phyloP scores from a whole-genome alignment of 2,113 vertebrate genomes.

The Eupsittula cactorum region DNA sequence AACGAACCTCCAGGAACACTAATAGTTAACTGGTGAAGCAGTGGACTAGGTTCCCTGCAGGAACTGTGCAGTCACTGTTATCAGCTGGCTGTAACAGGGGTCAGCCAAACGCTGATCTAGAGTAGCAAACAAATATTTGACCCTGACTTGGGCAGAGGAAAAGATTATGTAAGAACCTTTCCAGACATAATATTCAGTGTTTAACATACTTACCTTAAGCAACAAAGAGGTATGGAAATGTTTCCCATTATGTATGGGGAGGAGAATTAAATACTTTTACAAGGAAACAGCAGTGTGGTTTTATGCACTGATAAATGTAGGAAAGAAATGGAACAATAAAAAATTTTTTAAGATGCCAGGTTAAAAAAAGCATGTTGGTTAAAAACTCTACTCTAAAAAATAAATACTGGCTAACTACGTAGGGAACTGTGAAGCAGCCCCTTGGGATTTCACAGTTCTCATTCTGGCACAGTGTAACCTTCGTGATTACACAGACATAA shows the following conservation, averaged over 20 bases:
- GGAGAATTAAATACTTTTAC: neutral
- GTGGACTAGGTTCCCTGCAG: neutral
- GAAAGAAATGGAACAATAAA: neutral
- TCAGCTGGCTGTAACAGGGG: neutral
- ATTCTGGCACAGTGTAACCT: neutral
- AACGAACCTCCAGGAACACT: neutral
- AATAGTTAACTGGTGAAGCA: constrained; percentile 14
- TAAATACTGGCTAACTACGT: neutral
- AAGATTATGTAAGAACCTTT: constrained; percentile 24
- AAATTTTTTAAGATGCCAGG: neutral
- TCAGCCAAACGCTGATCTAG: neutral
- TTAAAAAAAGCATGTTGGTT: neutral
- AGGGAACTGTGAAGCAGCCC: neutral
- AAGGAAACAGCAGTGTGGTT: neutral
- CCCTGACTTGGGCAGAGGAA: neutral
- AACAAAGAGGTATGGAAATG: neutral
- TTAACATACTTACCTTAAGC: neutral
- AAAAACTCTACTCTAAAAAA: neutral
- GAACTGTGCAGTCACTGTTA: neutral
- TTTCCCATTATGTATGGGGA: neutral
- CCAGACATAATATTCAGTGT: neutral
- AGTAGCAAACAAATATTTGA: constrained; percentile 42
- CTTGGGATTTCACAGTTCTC: neutral
- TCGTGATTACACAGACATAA: neutral
- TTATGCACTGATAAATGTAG: neutral